phyloP scores from a whole-genome alignment of 2,113 vertebrate species.

The Larimichthys crocea region DNA sequence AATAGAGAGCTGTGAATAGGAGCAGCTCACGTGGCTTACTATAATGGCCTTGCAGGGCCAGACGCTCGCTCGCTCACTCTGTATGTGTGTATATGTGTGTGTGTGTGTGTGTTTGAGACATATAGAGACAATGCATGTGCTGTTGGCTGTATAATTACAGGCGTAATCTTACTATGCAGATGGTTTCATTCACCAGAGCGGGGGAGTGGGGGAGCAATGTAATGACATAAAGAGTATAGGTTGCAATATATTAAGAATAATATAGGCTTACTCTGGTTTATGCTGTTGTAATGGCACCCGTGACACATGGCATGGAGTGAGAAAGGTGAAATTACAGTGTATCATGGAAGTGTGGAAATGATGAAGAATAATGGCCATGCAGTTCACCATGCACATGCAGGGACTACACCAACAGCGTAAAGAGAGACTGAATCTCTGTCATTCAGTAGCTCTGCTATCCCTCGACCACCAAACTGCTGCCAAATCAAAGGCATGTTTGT shows the following conservation, averaged over 20 bases:
- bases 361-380: slow-evolving; percentile 44
- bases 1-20: slow-evolving; percentile 84
- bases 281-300: slow-evolving; percentile 41
- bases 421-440: slow-evolving; percentile 10
- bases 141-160: slow-evolving; percentile 80
- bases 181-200: slow-evolving; percentile 73
- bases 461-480: neutral
- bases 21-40: slow-evolving; percentile 82
- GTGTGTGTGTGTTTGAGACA: slow-evolving; percentile 57
- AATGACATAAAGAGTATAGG: slow-evolving; percentile 78
- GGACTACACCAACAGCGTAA: slow-evolving; percentile 1
- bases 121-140: slow-evolving; percentile 79
- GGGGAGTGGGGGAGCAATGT: slow-evolving; percentile 55
- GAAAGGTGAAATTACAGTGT: slow-evolving; percentile 69
- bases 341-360: slow-evolving; percentile 30
- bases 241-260: slow-evolving; percentile 75
- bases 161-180: slow-evolving; percentile 80
- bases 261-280: slow-evolving; percentile 58
- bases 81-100: slow-evolving; percentile 22
- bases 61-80: slow-evolving; percentile 26
- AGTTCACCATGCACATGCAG: slow-evolving; percentile 7
- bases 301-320: slow-evolving; percentile 38
- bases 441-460: neutral
- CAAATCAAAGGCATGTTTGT: neutral
- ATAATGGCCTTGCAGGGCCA: slow-evolving; percentile 84